phyloP scores from a whole-genome alignment of 2,888 invertebrate species.

The Heteromyza rotundicornis region DNA sequence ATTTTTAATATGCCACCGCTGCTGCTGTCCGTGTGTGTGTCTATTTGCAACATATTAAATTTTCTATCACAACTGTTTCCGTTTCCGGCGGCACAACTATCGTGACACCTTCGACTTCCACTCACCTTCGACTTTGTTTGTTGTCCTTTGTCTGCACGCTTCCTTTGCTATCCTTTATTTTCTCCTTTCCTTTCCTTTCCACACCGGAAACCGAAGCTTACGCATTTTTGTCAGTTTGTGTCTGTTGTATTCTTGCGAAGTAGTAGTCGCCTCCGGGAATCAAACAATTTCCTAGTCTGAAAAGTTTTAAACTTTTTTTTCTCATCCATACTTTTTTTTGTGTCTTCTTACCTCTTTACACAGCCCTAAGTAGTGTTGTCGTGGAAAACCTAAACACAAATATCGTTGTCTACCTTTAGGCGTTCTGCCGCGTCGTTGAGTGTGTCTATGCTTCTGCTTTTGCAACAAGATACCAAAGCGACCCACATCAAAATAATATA shows the following conservation, averaged over 20 bases:
- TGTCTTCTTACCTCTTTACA: background rate
- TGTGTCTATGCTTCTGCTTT: slow-evolving; percentile 7
- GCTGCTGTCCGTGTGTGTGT: background rate
- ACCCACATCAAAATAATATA: slow-evolving; percentile 23
- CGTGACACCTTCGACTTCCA: background rate
- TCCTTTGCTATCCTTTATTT: no score
- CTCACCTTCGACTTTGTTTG: background rate
- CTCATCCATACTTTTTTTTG: slow-evolving; percentile 4
- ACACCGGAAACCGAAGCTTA: slow-evolving; percentile 5
- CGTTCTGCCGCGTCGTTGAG: no score
- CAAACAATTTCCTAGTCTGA: slow-evolving; percentile 37
- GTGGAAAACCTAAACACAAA: slow-evolving; percentile 29
- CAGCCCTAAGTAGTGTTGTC: background rate
- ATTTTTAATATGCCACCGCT: background rate
- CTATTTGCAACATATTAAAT: slow-evolving; percentile 1
- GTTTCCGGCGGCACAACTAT: background rate
- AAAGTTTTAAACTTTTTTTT: slow-evolving; percentile 36
- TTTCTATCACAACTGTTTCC: background rate
- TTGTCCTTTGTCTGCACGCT: background rate
- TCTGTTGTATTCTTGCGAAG: background rate
- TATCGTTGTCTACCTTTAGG: slow-evolving; percentile 37
- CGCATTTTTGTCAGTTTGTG: slow-evolving; percentile 8
- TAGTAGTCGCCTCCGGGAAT: slow-evolving; percentile 33
- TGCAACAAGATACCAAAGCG: slow-evolving; percentile 30
- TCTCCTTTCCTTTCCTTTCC: no score